A percentile compares a stretch with the other conserved stretches of the same genome.
These are phyloP conservation scores for Crotalus viridis DNA, from an alignment of 2,113 vertebrate genomes.

Conservation along the genomic window DNA sequence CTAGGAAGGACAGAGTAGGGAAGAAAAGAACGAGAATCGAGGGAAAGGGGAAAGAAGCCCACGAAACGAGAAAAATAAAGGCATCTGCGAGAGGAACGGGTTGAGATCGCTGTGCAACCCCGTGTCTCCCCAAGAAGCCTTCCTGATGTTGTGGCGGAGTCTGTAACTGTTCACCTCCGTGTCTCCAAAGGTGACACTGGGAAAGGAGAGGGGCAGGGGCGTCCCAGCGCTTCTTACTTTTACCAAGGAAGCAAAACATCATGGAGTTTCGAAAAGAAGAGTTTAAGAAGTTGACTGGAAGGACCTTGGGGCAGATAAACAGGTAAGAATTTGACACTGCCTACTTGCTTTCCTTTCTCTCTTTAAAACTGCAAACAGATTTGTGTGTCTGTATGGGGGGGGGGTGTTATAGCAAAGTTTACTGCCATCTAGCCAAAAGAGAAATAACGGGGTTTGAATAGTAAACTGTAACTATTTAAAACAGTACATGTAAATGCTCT, in stretches of 20 bases:
- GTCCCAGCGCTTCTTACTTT: neutral
- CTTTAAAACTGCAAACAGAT: neutral
- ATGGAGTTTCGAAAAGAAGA: conserved; percentile 45
- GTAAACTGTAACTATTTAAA: neutral
- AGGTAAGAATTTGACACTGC: neutral
- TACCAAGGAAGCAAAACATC: neutral
- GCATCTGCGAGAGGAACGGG: neutral
- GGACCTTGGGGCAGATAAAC: conserved; percentile 19
- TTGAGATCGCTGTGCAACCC: neutral
- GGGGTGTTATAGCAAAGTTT: neutral
- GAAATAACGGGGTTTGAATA: neutral
- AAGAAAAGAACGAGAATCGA: too few species aligned
- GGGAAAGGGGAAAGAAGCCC: neutral
- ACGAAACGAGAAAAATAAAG: too few species aligned
- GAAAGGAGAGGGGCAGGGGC: neutral
- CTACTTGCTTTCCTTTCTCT: neutral
- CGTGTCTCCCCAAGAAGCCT: neutral
- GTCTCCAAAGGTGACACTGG: neutral
- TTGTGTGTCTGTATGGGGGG: neutral
- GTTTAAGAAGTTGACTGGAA: conserved; percentile 36
- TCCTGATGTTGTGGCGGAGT: neutral
- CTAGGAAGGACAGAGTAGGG: neutral
- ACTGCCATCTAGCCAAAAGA: neutral
- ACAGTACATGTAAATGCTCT: neutral
- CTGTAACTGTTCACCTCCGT: neutral